These are phyloP conservation scores for Eulithis testata DNA, from an alignment of 2,888 invertebrate genomes.

Conservation along the genomic window DNA sequence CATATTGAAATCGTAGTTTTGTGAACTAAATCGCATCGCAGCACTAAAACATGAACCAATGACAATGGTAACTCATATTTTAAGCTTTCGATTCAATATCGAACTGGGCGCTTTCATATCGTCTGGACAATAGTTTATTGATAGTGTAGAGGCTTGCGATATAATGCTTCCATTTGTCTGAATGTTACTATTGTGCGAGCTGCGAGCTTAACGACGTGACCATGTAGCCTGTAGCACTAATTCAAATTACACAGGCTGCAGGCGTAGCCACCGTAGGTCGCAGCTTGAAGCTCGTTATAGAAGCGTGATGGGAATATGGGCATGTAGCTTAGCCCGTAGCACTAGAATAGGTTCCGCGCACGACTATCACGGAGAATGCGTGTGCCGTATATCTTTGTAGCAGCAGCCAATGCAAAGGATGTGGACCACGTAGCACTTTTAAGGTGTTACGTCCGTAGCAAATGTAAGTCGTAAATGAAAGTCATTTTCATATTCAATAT, in stretches of 20 bases:
- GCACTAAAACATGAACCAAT: conserved; percentile 29
- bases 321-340: conserved; percentile 27
- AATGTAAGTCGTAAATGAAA: conserved; percentile 16
- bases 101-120: conserved; percentile 28
- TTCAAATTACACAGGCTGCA: conserved; percentile 47
- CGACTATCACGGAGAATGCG: conserved; percentile 20
- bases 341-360: conserved; percentile 22
- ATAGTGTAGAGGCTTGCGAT: conserved; percentile 23
- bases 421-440: conserved; percentile 38
- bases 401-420: conserved; percentile 32
- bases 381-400: conserved; percentile 26
- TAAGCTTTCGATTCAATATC: conserved; percentile 28
- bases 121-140: conserved; percentile 31
- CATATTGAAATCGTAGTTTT: conserved; percentile 41
- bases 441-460: conserved; percentile 45
- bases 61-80: conserved; percentile 31
- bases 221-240: conserved; percentile 46
- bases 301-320: conserved; percentile 34
- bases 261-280: conserved; percentile 40
- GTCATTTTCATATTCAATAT: background rate
- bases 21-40: conserved; percentile 36
- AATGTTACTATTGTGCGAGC: conserved; percentile 35
- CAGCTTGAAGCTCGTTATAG: conserved; percentile 37
- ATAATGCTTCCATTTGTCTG: conserved; percentile 25
- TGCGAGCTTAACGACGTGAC: conserved; percentile 49